A percentile compares a stretch with the other conserved stretches of the same genome.
These are phyloP conservation scores for Cryptoblepharus egeriae DNA, from an alignment of 2,797 vertebrate species.

Conservation along the genomic window DNA sequence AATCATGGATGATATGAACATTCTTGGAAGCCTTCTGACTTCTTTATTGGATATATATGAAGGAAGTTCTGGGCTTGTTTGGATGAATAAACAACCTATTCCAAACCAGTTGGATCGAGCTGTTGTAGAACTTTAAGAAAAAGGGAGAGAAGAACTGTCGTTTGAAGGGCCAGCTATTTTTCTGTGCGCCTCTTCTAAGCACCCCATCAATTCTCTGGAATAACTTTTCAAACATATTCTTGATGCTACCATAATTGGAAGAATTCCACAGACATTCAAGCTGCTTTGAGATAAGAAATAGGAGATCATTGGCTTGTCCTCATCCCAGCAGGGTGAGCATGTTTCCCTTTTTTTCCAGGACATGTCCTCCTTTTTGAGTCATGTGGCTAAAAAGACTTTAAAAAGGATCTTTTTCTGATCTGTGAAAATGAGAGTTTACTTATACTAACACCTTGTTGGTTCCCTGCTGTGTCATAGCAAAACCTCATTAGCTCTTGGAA, in stretches of 20 bases:
- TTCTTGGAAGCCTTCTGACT: slow-evolving; percentile 1
- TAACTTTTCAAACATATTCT: neutral
- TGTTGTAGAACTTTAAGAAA: neutral
- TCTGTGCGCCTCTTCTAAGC: neutral
- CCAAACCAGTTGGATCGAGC: neutral
- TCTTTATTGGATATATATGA: slow-evolving; percentile 4
- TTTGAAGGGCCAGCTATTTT: no score
- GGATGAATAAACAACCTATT: neutral
- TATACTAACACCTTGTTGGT: no score
- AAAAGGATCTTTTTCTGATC: no score
- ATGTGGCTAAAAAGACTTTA: no score
- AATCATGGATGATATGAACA: slow-evolving; percentile 19
- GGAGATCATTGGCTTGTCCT: neutral
- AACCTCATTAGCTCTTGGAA: no score
- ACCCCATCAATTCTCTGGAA: neutral
- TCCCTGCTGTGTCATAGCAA: no score
- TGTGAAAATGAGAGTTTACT: neutral
- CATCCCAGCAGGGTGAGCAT: no score
- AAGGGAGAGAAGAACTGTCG: neutral
- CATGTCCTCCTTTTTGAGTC: no score
- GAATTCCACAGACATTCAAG: neutral
- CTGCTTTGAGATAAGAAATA: neutral
- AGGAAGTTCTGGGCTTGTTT: neutral
- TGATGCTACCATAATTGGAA: neutral
- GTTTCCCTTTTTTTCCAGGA: no score